These are phyloP conservation scores for Trachemys scripta DNA, from an alignment of 2,113 vertebrate species.

Conservation along the genomic window DNA sequence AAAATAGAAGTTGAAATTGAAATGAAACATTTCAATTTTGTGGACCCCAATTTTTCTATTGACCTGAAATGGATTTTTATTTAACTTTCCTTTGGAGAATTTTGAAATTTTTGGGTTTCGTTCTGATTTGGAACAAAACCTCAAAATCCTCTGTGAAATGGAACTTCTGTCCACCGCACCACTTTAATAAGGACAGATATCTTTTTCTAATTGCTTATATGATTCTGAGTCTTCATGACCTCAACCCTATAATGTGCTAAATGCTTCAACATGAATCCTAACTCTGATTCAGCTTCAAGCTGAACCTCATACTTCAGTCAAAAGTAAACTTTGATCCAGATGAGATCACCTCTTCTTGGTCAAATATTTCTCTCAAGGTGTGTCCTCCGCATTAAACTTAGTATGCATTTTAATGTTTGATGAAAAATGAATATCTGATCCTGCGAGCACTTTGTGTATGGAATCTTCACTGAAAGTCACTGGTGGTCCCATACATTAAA, in stretches of 20 bases:
- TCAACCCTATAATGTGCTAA: not conserved
- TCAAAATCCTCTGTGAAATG: not conserved
- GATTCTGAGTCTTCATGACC: not conserved
- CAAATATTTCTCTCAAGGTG: not conserved
- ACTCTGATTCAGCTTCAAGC: not conserved
- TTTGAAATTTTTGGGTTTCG: not conserved
- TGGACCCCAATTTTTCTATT: no score
- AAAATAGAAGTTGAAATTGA: not conserved
- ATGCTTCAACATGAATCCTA: not conserved
- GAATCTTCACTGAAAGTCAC: not conserved
- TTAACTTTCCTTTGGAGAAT: no score
- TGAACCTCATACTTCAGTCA: not conserved
- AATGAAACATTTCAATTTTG: no score
- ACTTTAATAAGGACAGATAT: not conserved
- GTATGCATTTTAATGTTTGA: not conserved
- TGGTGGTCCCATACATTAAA: fast-evolving
- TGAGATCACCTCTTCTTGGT: not conserved
- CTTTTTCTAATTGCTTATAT: not conserved
- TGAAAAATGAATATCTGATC: not conserved
- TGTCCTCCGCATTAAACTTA: not conserved
- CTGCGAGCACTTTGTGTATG: not conserved
- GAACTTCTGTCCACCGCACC: not conserved
- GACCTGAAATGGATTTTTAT: no score
- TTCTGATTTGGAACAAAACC: not conserved
- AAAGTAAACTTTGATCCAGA: not conserved